These are phyloP conservation scores for Phyllostomus discolor DNA, from an alignment of 2,113 vertebrate species.

Conservation along the genomic window DNA sequence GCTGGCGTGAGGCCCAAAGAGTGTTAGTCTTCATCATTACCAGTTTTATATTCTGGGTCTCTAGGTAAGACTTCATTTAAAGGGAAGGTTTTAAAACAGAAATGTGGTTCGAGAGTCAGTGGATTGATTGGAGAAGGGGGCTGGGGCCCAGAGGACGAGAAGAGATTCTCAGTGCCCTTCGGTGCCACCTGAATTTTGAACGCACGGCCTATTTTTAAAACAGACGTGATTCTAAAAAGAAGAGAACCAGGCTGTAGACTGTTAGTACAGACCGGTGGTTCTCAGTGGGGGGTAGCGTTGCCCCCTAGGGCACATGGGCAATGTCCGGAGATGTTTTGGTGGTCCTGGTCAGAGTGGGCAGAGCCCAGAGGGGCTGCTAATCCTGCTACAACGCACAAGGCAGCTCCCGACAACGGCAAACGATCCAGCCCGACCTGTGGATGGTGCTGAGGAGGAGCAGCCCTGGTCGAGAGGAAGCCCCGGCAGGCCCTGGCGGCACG, in stretches of 20 bases:
- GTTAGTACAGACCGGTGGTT: background rate
- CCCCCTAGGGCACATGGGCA: rapidly evolving
- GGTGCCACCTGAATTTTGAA: background rate
- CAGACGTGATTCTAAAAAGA: background rate
- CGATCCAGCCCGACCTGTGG: background rate
- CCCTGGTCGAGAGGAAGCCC: background rate
- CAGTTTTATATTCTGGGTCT: background rate
- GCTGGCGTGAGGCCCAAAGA: background rate
- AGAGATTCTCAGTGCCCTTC: background rate
- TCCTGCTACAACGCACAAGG: rapidly evolving
- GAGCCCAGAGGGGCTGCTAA: background rate
- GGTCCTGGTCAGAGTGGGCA: background rate
- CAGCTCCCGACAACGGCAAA: background rate
- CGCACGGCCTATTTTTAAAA: background rate
- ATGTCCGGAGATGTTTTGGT: background rate
- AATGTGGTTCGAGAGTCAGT: background rate
- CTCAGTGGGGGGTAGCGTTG: background rate
- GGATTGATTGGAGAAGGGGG: background rate
- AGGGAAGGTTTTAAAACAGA: background rate
- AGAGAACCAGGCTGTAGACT: background rate
- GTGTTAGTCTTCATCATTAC: background rate
- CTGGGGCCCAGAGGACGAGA: background rate
- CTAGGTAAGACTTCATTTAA: background rate
- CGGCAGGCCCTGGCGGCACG: rapidly evolving
- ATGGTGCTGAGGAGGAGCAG: rapidly evolving